phyloP scores from a whole-genome alignment of 1,140 invertebrate genomes.

The Lethrus apterus region DNA sequence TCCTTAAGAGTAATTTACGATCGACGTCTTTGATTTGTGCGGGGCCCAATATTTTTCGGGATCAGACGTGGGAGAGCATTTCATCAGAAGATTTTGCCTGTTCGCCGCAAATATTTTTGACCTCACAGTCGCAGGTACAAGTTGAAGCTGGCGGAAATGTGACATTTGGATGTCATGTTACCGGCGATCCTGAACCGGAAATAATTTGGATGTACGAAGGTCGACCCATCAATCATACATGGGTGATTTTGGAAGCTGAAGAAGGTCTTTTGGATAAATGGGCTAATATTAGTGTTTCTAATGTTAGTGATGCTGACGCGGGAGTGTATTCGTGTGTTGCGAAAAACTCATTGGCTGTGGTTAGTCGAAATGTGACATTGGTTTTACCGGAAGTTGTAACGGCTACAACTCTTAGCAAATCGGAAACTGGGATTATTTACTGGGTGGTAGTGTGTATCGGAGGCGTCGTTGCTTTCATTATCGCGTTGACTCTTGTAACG shows the following conservation, averaged over 20 bases:
- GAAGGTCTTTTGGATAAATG: slow-evolving; percentile 48
- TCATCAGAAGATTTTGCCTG: slow-evolving; percentile 65
- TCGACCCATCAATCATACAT: slow-evolving; percentile 45
- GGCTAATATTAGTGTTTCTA: slow-evolving; percentile 66
- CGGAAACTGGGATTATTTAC: slow-evolving; percentile 52
- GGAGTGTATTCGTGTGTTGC: slow-evolving; percentile 76
- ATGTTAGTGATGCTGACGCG: slow-evolving; percentile 67
- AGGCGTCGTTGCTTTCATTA: slow-evolving; percentile 43
- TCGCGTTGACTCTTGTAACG: slow-evolving; percentile 45
- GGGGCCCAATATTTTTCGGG: slow-evolving; percentile 51
- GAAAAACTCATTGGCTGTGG: slow-evolving; percentile 63
- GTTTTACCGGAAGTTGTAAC: slow-evolving; percentile 62
- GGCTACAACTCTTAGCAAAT: slow-evolving; percentile 54
- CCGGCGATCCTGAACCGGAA: slow-evolving; percentile 74
- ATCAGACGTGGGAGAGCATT: slow-evolving; percentile 59
- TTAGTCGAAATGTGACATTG: slow-evolving; percentile 61
- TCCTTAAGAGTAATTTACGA: slow-evolving; percentile 61
- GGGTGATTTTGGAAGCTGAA: slow-evolving; percentile 39
- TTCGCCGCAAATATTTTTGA: slow-evolving; percentile 44
- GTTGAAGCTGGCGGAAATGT: slow-evolving; percentile 66
- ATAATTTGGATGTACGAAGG: slow-evolving; percentile 79
- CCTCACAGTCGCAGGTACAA: slow-evolving; percentile 46
- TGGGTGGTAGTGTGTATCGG: slow-evolving; percentile 49
- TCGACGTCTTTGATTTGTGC: slow-evolving; percentile 57
- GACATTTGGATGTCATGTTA: slow-evolving; percentile 71